A percentile compares a stretch with the other conserved stretches of the same genome.
Evolutionary conservation across 1,140 invertebrate species (phyloP).

Genomic region (Macrostomum lignano): DNA sequence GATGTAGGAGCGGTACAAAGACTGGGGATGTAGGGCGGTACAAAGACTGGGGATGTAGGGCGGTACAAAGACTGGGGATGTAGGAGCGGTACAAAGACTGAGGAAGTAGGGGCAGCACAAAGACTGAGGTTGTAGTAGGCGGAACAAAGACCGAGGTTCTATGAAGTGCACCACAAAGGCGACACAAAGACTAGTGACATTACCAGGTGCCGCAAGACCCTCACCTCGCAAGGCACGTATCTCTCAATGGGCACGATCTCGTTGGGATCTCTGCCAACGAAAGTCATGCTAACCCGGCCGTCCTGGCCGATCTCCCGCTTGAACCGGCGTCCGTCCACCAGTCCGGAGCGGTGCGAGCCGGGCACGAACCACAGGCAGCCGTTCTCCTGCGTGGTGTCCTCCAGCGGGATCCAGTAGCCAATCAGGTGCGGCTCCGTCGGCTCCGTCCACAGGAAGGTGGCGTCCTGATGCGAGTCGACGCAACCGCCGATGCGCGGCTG

Average conservation of each 20-base stretch:
- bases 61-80: no score
- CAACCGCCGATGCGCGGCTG: conserved; percentile 53
- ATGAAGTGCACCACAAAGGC: no score
- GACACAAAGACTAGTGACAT: no score
- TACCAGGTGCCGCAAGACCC: not conserved
- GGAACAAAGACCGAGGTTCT: no score
- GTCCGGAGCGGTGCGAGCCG: not conserved
- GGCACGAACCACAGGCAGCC: conserved; percentile 1
- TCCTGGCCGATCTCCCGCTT: not conserved
- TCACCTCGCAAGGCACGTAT: not conserved
- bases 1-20: no score
- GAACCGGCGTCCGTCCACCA: conserved; percentile 39
- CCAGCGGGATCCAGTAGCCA: conserved; percentile 34
- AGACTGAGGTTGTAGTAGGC: no score
- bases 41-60: no score
- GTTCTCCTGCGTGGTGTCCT: not conserved
- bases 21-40: no score
- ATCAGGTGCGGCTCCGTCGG: conserved; percentile 38
- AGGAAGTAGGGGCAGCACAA: no score
- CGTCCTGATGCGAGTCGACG: conserved; percentile 59
- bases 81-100: no score
- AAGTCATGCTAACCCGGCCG: not conserved
- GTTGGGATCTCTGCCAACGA: conserved; percentile 5
- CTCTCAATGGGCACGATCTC: not conserved
- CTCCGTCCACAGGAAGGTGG: conserved; percentile 51